Evolutionary conservation across 2,113 vertebrate species (phyloP).

Genomic region (Mystacornis crossleyi): DNA sequence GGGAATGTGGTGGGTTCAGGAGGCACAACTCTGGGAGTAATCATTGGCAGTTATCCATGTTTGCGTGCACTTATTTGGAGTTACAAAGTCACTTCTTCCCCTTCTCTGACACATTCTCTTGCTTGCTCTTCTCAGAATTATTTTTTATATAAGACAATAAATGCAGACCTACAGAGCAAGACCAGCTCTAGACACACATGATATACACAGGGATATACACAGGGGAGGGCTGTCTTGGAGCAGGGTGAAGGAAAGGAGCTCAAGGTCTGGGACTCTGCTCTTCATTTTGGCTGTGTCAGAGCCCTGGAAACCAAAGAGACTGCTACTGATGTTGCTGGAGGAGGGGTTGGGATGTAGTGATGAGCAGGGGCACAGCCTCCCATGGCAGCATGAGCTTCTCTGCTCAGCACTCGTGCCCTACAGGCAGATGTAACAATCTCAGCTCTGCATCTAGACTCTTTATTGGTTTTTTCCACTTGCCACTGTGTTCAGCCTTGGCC

Average conservation of each 20-base stretch:
- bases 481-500: not conserved
- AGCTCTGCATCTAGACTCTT: not conserved
- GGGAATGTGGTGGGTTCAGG: not conserved
- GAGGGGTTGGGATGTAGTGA: not conserved
- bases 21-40: constrained; percentile 29
- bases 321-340: not conserved
- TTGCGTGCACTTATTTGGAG: constrained; percentile 1
- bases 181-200: not conserved
- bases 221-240: not conserved
- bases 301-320: not conserved
- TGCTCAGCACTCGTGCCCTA: fast-evolving
- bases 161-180: not conserved
- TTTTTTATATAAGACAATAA: not conserved
- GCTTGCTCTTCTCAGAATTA: not conserved
- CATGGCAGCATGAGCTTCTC: not conserved
- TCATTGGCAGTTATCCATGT: not conserved
- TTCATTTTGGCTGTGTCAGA: not conserved
- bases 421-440: not conserved
- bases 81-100: not conserved
- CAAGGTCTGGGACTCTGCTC: not conserved
- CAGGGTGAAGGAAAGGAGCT: not conserved
- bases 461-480: not conserved
- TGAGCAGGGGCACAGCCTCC: not conserved
- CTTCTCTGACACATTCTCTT: not conserved
- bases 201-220: fast-evolving